phyloP scores from a whole-genome alignment of 64 coral and sea anemone genomes.

The Montipora capricornis region DNA sequence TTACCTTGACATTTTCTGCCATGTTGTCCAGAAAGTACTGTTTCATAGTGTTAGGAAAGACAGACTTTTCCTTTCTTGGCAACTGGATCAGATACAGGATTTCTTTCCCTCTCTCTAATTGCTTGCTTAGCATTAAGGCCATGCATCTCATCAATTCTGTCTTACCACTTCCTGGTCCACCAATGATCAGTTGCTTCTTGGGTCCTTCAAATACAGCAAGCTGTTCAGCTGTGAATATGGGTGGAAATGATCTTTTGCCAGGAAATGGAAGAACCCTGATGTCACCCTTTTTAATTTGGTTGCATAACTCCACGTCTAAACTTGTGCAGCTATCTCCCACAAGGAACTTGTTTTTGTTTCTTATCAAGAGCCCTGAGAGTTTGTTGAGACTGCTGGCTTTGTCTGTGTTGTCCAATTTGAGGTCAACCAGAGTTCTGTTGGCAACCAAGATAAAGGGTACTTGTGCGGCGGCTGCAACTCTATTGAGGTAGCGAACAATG shows the following conservation, averaged over 20 bases:
- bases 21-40: conserved; percentile 41
- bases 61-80: background rate
- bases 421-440: background rate
- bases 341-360: conserved; percentile 29
- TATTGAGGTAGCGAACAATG: conserved; percentile 32
- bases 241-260: conserved; percentile 3
- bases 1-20: conserved; percentile 6
- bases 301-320: conserved; percentile 35
- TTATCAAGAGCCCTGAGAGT: background rate
- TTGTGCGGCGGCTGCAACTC: background rate
- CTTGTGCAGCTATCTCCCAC: conserved; percentile 1
- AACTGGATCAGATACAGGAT: conserved; percentile 43
- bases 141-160: conserved; percentile 68
- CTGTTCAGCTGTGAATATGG: conserved; percentile 61
- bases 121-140: conserved; percentile 5
- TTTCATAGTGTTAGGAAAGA: conserved; percentile 18
- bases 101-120: background rate
- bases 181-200: conserved; percentile 67
- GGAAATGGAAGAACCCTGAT: conserved; percentile 1
- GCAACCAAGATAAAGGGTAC: background rate
- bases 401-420: background rate
- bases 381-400: conserved; percentile 3
- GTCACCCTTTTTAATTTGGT: background rate
- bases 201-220: conserved; percentile 68
- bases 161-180: conserved; percentile 62